A percentile compares a stretch with the other conserved stretches of the same genome.
Conservation (phyloP, 2,888 invertebrate genomes). For the Sminthurinus aureus region DNA sequence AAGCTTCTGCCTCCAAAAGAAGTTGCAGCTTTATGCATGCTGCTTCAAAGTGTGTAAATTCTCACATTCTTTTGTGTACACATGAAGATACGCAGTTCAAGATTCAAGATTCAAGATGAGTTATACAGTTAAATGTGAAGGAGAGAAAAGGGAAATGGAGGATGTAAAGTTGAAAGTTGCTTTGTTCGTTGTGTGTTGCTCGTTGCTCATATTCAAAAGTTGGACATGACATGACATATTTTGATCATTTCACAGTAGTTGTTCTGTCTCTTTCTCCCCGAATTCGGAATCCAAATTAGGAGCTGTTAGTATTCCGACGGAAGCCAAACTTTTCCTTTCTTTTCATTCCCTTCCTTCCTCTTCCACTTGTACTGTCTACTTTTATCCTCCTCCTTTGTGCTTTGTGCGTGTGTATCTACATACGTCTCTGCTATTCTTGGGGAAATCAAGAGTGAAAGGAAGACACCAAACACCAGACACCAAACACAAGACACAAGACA, state of each 20-base stretch:
- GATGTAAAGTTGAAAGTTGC: too few relatives aligned
- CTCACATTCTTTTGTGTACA: too few relatives aligned
- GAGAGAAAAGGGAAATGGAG: too few relatives aligned
- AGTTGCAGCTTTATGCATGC: too few relatives aligned
- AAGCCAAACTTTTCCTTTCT: background rate
- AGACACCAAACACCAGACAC: too few relatives aligned
- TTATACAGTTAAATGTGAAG: too few relatives aligned
- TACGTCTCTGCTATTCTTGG: background rate
- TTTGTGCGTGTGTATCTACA: too few relatives aligned
- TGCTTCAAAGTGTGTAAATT: too few relatives aligned
- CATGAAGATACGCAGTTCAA: too few relatives aligned
- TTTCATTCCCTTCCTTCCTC: background rate
- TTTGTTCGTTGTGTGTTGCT: background rate
- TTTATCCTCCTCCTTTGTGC: too few relatives aligned
- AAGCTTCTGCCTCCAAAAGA: too few relatives aligned
- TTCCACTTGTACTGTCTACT: background rate
- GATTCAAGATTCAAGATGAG: too few relatives aligned
- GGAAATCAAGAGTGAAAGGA: background rate
- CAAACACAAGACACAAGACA: background rate
- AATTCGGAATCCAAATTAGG: background rate
- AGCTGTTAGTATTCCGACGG: background rate
- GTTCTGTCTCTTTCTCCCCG: background rate
- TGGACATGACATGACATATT: background rate
- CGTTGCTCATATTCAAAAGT: background rate
- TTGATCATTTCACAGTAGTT: background rate